phyloP scores from a whole-genome alignment of 2,113 vertebrate genomes.

The human region GRCh38 chr16:14040001-14040500 shows the following conservation, averaged over 20 bases:
- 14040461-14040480: neutral
- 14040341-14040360: neutral
- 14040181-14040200: too few species aligned
- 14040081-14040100: neutral
- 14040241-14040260: neutral
- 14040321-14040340: neutral
- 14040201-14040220: neutral
- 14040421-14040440: neutral
- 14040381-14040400: neutral
- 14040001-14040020: too few species aligned
- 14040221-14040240: neutral
- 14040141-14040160: too few species aligned
- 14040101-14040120: neutral
- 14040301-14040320: neutral
- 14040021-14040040: too few species aligned
- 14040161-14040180: too few species aligned
- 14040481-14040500: too few species aligned
- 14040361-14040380: neutral
- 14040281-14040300: neutral
- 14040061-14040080: neutral
- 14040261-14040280: neutral
- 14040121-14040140: too few species aligned
- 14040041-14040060: neutral
- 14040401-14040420: neutral
- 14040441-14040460: neutral